Evolutionary conservation across 2,113 vertebrate genomes (phyloP), one percentile per base, ranked within the genome.

Genomic region (Chloroceryle aenea): DNA sequence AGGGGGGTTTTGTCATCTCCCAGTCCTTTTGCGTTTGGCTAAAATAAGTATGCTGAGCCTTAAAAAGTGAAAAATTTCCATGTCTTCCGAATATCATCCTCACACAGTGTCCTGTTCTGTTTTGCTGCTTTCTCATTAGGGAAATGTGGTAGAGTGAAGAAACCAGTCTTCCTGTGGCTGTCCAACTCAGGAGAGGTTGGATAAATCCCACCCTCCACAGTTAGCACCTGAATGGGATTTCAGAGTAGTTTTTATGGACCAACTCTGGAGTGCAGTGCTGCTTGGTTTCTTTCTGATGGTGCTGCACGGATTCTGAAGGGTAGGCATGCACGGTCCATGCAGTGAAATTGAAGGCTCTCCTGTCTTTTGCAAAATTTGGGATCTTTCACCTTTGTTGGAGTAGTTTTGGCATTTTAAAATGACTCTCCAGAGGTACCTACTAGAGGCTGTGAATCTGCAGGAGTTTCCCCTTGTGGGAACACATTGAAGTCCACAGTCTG

Each of bases 271-370:
- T 3, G 0, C 4, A 5, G 3, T 21, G 14, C 29, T 32, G 21
- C 25, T 68, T 1, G 0, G 14, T 71, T 82, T 59, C 18, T 21
- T 77, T 66, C 34, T 23, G 10, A 14, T 22, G 14, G 13, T 47
- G 45, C 43, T 69, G 25, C 5, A 14, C 25, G 20, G 40, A 27
- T 23, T 43, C 67, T 1, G 3, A 30, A 68, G 23, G 11, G 7
- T 9, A 73, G 36, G 5, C 1, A 1, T n/a, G 14, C 5, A 5
- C 10, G 53, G 13, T 23, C 29, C 1, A 0, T 55, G 30, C 5
- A 18, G 5, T 27, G 19, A 58, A 80, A 48, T 8, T 20, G 11
- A 3, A 34, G 21, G 12, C 73, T 45, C 32, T 71, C 7, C 61
- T 22, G 9, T n/a, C 14, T 76, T 79, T 86, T 80, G 38, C 38